Evolutionary conservation across 2,113 vertebrate species (phyloP), one percentile per base, ranked within the genome.

Genomic region (Callaeas wilsoni): DNA sequence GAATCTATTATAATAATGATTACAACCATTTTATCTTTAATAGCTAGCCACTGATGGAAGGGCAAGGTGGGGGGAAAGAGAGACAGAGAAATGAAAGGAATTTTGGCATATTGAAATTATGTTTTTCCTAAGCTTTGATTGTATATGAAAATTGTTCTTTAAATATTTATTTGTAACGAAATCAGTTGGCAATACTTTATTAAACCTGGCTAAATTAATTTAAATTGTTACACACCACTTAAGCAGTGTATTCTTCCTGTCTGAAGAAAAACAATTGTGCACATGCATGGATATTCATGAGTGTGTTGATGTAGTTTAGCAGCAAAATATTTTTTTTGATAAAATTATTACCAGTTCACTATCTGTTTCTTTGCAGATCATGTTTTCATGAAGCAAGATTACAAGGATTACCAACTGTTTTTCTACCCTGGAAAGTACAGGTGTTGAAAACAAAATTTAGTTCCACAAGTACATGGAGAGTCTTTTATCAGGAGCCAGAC

Each of bases 151-250:
- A 90, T 50, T 74, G 70, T 91, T 73, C 59, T 88, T 93, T 81
- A 94, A 86, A 96, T 77, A 69, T 80, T 81, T 94, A 91, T 96
- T 95, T 87, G 55, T 68, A 88, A 92, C 67, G 69, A 76, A 84
- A 86, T 35, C 60, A 50, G 39, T 64, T 81, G 70, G 41, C 44
- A 88, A 87, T 93, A 87, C 32, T 64, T 93, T 96, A 96, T 83
- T 95, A 93, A 96, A 84, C 12, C 41, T 87, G 63, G 73, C 33
- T 90, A 96, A 96, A 95, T 96, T 96, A 93, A 94, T 96, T 97
- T 84, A 60, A 70, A 88, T 90, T 94, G 5, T 80, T 87, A 39
- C 4, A 4, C 4, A 56, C 27, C 19, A 42, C 39, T 87, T 78
- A 74, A 26, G 32, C n/a, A 91, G 33, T 37, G 64, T 62, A 65